Percentiles rank a stretch among this genome's conserved stretches.
Conservation (phyloP, 2,113 vertebrate genomes). For the Urocolius indicus region DNA sequence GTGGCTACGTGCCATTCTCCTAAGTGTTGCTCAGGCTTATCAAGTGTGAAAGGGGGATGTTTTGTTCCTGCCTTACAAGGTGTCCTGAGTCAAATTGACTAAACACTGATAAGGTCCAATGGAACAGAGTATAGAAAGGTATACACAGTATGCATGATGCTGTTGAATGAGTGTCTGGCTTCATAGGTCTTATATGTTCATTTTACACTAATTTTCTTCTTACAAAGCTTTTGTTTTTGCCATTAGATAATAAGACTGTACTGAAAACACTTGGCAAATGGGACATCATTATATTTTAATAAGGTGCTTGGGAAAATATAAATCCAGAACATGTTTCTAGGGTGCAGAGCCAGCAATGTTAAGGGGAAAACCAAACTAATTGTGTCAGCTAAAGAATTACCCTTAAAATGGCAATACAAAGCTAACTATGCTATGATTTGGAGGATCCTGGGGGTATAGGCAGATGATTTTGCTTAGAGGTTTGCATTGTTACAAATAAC, state of each 20-base stretch:
- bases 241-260: neutral
- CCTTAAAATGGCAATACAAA: neutral
- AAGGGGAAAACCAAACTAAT: neutral
- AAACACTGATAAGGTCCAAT: neutral
- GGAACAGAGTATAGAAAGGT: neutral
- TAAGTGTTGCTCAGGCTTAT: neutral
- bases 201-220: neutral
- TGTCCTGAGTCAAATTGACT: neutral
- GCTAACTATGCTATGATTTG: neutral
- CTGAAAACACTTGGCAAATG: neutral
- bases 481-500: neutral
- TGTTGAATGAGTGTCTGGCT: neutral
- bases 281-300: neutral
- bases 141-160: fast-evolving
- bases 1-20: neutral
- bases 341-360: neutral
- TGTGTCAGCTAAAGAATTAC: neutral
- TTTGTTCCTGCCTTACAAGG: neutral
- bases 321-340: neutral
- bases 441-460: neutral
- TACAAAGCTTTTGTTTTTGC: neutral
- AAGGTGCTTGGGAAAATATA: neutral
- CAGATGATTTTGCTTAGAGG: neutral
- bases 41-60: neutral
- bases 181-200: fast-evolving